Conservation (phyloP, 37 sponge, comb jelly and placozoan genomes). For the Dysidea cf. avara region DNA sequence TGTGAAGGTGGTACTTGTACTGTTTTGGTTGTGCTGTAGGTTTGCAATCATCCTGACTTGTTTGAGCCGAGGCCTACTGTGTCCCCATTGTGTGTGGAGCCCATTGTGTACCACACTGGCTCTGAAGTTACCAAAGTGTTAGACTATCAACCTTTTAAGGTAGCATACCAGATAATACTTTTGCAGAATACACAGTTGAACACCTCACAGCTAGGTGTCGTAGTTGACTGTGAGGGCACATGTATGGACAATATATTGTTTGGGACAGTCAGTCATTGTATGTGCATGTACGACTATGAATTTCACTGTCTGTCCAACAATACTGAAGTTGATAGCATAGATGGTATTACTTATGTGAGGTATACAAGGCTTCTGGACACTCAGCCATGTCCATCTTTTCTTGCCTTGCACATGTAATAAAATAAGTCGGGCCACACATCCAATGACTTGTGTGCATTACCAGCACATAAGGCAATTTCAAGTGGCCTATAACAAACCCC, state of each 20-base stretch:
- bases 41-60: slow-evolving; percentile 99
- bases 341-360: too few relatives aligned
- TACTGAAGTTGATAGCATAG: too few relatives aligned
- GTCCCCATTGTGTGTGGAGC: slow-evolving; percentile 70
- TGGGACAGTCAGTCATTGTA: neutral
- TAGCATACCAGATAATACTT: slow-evolving; percentile 32
- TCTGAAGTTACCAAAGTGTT: slow-evolving; percentile 58
- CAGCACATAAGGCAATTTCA: slow-evolving; percentile 32
- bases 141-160: slow-evolving; percentile 64
- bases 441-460: slow-evolving; percentile 15
- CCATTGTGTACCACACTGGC: slow-evolving; percentile 68
- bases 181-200: neutral
- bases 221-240: neutral
- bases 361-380: too few relatives aligned
- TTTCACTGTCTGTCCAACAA: too few relatives aligned
- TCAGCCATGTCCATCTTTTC: neutral
- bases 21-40: slow-evolving; percentile 42
- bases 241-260: neutral
- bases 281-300: too few relatives aligned
- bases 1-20: neutral
- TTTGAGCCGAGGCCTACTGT: slow-evolving; percentile 92
- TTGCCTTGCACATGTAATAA: neutral
- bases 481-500: slow-evolving; percentile 31
- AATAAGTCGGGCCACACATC: slow-evolving; percentile 12
- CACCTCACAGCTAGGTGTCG: neutral